Percentiles rank a stretch among this genome's conserved stretches.
Evolutionary conservation across 1,140 invertebrate species (phyloP).

Genomic region (Scaptomyza graminum): DNA sequence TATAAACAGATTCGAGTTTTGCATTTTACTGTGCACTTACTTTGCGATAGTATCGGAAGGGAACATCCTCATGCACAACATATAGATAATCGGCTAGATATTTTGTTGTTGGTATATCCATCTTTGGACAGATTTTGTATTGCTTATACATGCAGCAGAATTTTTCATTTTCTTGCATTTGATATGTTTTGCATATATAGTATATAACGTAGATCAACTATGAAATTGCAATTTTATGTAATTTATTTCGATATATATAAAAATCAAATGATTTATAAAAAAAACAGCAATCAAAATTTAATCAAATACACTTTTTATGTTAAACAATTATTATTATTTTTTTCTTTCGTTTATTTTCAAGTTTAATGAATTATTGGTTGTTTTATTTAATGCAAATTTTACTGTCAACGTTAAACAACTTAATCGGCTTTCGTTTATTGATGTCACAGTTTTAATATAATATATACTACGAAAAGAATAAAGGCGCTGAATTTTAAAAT

Average conservation of each 20-base stretch:
- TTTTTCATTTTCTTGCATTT: constrained; percentile 84
- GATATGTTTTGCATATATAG: constrained; percentile 57
- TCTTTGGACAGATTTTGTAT: constrained; percentile 83
- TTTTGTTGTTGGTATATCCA: constrained; percentile 83
- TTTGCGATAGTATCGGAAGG: constrained; percentile 83
- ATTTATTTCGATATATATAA: constrained; percentile 2
- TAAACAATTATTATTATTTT: neutral
- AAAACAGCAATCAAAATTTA: neutral
- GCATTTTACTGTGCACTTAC: constrained; percentile 62
- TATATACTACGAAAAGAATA: constrained; percentile 5
- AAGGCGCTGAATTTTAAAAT: constrained; percentile 7
- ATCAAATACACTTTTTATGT: neutral
- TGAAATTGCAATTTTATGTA: neutral
- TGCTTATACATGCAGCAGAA: constrained; percentile 75
- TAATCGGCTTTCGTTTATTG: constrained; percentile 15
- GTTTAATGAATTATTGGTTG: constrained; percentile 4
- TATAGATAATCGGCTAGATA: constrained; percentile 84
- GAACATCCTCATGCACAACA: constrained; percentile 82
- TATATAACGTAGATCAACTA: constrained; percentile 27
- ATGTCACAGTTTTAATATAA: constrained; percentile 50
- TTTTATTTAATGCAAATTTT: constrained; percentile 45
- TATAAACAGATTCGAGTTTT: neutral
- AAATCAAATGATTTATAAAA: neutral
- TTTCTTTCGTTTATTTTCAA: constrained; percentile 4
- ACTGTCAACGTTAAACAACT: constrained; percentile 54